Conservation (phyloP, 2,888 invertebrate species). For the Nomada hirtipes region DNA sequence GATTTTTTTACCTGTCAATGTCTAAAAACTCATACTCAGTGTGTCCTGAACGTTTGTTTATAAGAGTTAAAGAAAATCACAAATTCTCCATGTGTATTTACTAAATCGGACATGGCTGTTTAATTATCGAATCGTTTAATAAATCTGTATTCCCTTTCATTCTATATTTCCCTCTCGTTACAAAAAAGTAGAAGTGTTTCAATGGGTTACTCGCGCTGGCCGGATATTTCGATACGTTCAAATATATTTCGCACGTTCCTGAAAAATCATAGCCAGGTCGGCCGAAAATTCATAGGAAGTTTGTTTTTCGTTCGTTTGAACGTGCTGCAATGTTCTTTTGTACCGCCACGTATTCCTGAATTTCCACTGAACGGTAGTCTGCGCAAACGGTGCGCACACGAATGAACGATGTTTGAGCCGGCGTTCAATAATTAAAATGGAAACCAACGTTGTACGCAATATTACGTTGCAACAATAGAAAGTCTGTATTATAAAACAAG, state of each 20-base stretch:
- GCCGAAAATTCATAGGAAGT: neutral
- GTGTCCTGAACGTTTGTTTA: too few species aligned
- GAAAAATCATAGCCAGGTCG: neutral
- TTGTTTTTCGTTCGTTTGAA: slow-evolving; percentile 4
- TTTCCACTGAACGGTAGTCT: slow-evolving; percentile 2
- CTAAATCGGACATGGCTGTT: too few species aligned
- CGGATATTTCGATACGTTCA: neutral
- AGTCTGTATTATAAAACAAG: slow-evolving; percentile 24
- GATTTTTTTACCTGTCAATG: too few species aligned
- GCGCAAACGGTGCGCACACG: neutral
- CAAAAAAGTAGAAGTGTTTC: neutral
- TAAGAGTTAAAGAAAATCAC: too few species aligned
- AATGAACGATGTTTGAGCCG: neutral
- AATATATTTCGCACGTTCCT: neutral
- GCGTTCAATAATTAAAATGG: slow-evolving; percentile 41
- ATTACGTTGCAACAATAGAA: slow-evolving; percentile 16
- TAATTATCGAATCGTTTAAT: too few species aligned
- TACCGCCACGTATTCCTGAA: slow-evolving; percentile 14
- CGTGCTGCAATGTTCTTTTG: neutral
- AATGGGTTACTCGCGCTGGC: neutral
- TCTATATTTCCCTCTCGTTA: neutral
- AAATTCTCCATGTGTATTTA: too few species aligned
- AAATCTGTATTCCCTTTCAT: neutral
- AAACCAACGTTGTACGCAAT: slow-evolving; percentile 12
- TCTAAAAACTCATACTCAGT: too few species aligned